phyloP scores from a whole-genome alignment of 1,140 invertebrate genomes.

The Zaprionus vittiger region DNA sequence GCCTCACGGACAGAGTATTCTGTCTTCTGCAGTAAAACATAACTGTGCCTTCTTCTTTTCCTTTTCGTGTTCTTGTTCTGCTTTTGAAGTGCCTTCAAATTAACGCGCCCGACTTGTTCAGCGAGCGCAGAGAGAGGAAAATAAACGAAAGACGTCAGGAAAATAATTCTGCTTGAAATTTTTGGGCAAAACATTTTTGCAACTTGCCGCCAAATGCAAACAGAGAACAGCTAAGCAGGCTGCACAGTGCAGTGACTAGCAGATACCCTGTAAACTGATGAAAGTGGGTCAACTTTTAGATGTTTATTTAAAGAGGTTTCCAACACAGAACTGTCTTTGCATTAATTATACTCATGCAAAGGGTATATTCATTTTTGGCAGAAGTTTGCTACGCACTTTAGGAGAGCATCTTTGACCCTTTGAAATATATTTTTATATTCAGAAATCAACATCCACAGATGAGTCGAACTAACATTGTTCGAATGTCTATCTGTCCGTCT shows the following conservation, averaged over 20 bases:
- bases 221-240: conserved; percentile 13
- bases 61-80: conserved; percentile 19
- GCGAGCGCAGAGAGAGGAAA: not conserved
- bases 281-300: not conserved
- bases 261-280: conserved; percentile 5
- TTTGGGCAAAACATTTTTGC: conserved; percentile 50
- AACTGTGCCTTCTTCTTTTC: not conserved
- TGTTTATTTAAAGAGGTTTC: not conserved
- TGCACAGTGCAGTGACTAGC: not conserved
- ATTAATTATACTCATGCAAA: too few species aligned
- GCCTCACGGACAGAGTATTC: not conserved
- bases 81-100: conserved; percentile 68
- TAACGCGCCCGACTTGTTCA: conserved; percentile 26
- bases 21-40: not conserved
- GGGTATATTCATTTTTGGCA: too few species aligned
- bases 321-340: not conserved
- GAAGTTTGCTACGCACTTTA: too few species aligned
- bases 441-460: too few species aligned
- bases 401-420: too few species aligned
- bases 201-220: conserved; percentile 62
- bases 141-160: conserved; percentile 14
- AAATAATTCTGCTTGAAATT: conserved; percentile 16
- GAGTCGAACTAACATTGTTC: too few species aligned
- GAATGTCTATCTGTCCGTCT: too few species aligned
- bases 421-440: too few species aligned